Evolutionary conservation across 2,888 invertebrate species (phyloP).

Genomic region (Nomada fabriciana): DNA sequence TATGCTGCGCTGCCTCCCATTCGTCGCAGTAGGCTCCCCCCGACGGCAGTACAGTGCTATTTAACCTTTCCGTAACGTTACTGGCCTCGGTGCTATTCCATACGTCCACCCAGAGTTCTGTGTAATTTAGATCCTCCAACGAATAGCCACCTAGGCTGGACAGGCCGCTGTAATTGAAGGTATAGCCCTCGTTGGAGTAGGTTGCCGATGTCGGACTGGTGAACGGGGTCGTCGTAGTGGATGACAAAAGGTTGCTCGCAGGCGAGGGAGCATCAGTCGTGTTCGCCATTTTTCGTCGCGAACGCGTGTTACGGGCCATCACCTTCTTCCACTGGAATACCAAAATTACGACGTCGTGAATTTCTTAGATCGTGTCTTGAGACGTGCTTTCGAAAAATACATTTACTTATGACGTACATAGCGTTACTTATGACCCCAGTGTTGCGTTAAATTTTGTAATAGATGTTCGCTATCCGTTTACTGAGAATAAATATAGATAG

Average conservation of each 20-base stretch:
- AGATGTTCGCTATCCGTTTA: too few relatives aligned
- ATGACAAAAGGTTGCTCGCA: constrained; percentile 81
- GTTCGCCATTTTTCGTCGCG: constrained; percentile 86
- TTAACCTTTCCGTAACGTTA: constrained; percentile 84
- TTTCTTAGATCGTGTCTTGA: background rate
- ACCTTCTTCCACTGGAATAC: constrained; percentile 87
- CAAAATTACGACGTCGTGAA: background rate
- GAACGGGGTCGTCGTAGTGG: constrained; percentile 85
- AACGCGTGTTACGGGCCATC: constrained; percentile 87
- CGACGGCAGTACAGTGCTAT: constrained; percentile 80
- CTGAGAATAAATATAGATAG: too few relatives aligned
- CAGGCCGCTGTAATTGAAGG: constrained; percentile 80
- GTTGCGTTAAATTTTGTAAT: too few relatives aligned
- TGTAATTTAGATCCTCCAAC: constrained; percentile 85
- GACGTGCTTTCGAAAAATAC: too few relatives aligned
- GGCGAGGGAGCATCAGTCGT: constrained; percentile 84
- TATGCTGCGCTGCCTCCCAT: constrained; percentile 93
- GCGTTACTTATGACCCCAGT: too few relatives aligned
- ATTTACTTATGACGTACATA: too few relatives aligned
- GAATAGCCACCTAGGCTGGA: constrained; percentile 79
- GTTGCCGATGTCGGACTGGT: constrained; percentile 79
- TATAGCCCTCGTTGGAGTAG: constrained; percentile 79
- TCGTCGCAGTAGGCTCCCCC: constrained; percentile 87
- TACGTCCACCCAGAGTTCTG: constrained; percentile 85
- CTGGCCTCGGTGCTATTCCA: constrained; percentile 86